phyloP scores from a whole-genome alignment of 2,113 vertebrate species.

The Pongo abelii region DNA sequence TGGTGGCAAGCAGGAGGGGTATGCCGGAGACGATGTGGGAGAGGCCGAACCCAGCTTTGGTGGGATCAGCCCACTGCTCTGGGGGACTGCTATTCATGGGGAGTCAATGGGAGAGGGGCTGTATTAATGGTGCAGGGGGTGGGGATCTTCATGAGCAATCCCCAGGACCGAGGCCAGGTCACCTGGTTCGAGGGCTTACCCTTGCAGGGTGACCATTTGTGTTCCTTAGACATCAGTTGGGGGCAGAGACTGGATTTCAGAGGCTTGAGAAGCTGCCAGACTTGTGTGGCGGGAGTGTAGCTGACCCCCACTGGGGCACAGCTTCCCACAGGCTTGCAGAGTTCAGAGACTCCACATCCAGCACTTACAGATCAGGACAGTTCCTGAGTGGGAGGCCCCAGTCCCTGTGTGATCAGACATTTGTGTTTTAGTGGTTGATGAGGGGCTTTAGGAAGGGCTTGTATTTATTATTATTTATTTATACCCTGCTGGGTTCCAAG shows the following conservation, averaged over 20 bases:
- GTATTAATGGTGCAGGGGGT: not conserved
- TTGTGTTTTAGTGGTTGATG: not conserved
- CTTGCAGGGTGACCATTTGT: not conserved
- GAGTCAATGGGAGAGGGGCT: not conserved
- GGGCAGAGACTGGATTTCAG: slow-evolving; percentile 36
- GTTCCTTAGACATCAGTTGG: not conserved
- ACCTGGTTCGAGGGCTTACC: not conserved
- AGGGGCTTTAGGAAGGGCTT: not conserved
- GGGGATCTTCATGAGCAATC: not conserved
- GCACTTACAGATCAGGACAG: not conserved
- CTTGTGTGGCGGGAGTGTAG: not conserved
- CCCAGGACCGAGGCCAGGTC: not conserved
- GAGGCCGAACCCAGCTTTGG: not conserved
- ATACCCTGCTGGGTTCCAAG: not conserved
- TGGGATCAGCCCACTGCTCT: not conserved
- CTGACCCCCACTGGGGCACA: not conserved
- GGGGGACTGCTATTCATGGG: not conserved
- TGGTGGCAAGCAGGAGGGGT: slow-evolving; percentile 46
- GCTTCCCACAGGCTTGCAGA: not conserved
- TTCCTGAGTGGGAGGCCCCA: not conserved
- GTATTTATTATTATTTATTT: slow-evolving; percentile 50
- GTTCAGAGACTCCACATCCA: not conserved
- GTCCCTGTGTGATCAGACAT: not conserved
- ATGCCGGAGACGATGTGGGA: not conserved
- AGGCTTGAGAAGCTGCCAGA: not conserved